Percentiles rank a stretch among this genome's conserved stretches.
These are phyloP conservation scores for Eudyptes chrysolophus DNA, from an alignment of 2,113 vertebrate species.

Conservation along the genomic window DNA sequence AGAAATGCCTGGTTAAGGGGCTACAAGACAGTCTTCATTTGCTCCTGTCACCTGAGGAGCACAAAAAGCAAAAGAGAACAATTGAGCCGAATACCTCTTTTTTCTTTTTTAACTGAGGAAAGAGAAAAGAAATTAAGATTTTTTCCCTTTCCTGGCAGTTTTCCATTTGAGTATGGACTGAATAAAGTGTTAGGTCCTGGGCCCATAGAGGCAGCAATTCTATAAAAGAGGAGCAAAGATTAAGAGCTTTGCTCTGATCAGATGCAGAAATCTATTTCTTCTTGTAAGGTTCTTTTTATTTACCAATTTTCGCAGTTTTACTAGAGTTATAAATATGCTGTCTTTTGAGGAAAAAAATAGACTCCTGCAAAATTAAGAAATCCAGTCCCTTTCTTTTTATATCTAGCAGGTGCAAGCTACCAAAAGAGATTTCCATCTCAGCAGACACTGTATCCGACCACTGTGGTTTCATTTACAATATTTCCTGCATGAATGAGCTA, in stretches of 20 bases:
- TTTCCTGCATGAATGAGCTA: conserved; percentile 9
- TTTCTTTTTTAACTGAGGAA: not conserved
- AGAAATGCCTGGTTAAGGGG: not conserved
- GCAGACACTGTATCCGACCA: not conserved
- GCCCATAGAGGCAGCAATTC: not conserved
- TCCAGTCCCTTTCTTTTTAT: not conserved
- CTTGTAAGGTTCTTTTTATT: not conserved
- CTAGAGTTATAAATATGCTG: not conserved
- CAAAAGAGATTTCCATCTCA: conserved; percentile 18
- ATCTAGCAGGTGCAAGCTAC: conserved; percentile 13
- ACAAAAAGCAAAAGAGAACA: not conserved
- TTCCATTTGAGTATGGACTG: not conserved
- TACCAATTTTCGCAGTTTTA: not conserved
- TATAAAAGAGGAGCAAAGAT: conserved; percentile 27
- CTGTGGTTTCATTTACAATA: conserved; percentile 12
- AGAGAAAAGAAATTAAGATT: not conserved
- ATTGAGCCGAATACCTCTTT: not conserved
- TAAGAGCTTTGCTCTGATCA: not conserved
- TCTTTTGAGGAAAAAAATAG: not conserved
- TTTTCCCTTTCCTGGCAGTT: not conserved
- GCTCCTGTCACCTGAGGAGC: not conserved
- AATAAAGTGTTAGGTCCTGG: not conserved
- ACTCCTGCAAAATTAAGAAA: conserved; percentile 38
- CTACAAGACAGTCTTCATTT: not conserved
- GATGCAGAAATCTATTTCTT: conserved; percentile 34